A percentile compares a stretch with the other conserved stretches of the same genome.
These are phyloP conservation scores for Cyanocitta stelleri DNA, from an alignment of 2,113 vertebrate genomes.

Conservation along the genomic window DNA sequence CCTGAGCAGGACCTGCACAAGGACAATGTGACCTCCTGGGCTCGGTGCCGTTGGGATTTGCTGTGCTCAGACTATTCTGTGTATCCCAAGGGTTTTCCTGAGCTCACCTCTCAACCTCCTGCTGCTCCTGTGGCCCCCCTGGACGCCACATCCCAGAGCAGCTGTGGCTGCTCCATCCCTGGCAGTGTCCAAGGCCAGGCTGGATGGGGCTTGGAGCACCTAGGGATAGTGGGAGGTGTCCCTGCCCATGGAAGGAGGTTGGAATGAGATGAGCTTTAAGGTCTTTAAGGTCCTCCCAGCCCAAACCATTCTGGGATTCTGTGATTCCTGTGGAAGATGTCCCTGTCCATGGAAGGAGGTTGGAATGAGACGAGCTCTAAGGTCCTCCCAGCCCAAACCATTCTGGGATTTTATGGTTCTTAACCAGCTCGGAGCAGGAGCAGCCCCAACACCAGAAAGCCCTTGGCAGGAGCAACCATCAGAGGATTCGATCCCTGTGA, in stretches of 20 bases:
- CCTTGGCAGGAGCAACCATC: too few relatives aligned
- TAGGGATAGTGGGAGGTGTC: background rate
- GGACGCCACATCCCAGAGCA: background rate
- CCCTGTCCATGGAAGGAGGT: background rate
- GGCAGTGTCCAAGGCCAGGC: background rate
- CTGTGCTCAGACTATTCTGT: accelerated
- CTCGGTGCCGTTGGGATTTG: accelerated
- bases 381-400: background rate
- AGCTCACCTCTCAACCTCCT: background rate
- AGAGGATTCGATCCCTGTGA: background rate
- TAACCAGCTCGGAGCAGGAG: background rate
- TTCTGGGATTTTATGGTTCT: background rate
- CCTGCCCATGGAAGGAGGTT: background rate
- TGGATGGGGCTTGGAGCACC: background rate
- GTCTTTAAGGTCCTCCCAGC: background rate
- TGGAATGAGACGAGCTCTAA: background rate
- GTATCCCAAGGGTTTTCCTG: accelerated
- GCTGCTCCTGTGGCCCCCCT: background rate
- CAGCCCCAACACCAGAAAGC: background rate
- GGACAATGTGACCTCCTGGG: accelerated
- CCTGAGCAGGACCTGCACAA: background rate
- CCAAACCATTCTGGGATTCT: background rate
- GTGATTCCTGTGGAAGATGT: background rate
- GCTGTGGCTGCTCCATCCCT: background rate
- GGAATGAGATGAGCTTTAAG: background rate